Evolutionary conservation across 2,888 invertebrate genomes (phyloP), one percentile per base, ranked within the genome.

Genomic region (Geophilus truncorum): DNA sequence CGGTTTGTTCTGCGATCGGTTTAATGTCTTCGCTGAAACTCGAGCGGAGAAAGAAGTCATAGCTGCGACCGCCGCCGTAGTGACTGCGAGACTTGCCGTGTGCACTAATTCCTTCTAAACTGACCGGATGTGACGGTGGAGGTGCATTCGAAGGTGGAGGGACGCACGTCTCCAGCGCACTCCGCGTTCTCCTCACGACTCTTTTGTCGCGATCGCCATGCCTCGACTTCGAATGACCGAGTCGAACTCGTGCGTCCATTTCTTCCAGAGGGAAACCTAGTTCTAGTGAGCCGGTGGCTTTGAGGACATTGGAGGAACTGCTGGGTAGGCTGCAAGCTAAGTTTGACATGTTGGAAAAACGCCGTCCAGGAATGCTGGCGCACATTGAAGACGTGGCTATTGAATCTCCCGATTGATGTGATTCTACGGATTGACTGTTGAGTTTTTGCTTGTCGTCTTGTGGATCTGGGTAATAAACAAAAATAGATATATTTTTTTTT

Each of bases 1-100:
- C 94, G 0, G 92, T 92, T 86, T 93, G 93, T 87, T 94, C 94
- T 0, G 93, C 94, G 84, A 94, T 94, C 3, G 94, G 94, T 86
- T 94, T 94, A 0, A 93, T 91, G 81, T 93, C 92, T 87, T 93
- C 93, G 0, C 93, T 92, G 15, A 92, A 92, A 82, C 83, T 82
- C 21, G 83, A 83, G 30, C 84, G 81, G 21, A 83, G 80, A 21
- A 82, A 62, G 79, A 83, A 83, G 76, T 83, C 83, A n/a, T 81
- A 79, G 80, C 79, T 82, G 40, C 82, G 79, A 18, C 82, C 82
- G 57, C 82, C 82, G 57, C 78, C 21, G 25, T 23, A 76, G 10
- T 57, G 32, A 45, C 25, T 76, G 77, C 51, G 51, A 12, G 81
- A 45, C 15, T 36, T 62, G 51, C 81, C 82, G n/a, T 78, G 80